These are phyloP conservation scores for Cyaniris semiargus DNA, from an alignment of 2,888 invertebrate genomes.

Conservation along the genomic window DNA sequence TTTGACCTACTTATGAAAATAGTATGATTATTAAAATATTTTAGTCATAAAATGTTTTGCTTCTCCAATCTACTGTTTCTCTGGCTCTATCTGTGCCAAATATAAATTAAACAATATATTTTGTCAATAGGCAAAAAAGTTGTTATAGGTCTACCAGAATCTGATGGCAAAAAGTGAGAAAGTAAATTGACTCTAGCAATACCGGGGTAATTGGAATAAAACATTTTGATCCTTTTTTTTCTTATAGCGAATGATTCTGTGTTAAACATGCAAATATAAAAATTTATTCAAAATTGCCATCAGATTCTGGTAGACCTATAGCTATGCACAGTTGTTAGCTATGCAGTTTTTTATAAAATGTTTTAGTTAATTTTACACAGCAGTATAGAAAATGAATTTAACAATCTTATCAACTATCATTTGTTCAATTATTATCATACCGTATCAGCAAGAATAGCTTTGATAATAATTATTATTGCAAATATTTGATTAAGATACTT, in stretches of 20 bases:
- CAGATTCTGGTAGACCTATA: too few relatives aligned
- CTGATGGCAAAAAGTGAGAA: too few relatives aligned
- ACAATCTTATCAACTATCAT: constrained; percentile 13
- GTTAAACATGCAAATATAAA: too few relatives aligned
- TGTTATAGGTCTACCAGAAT: too few relatives aligned
- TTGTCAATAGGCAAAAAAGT: neutral
- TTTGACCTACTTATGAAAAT: too few relatives aligned
- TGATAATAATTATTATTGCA: neutral
- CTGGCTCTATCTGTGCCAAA: neutral
- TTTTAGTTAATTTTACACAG: neutral
- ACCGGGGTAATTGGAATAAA: too few relatives aligned
- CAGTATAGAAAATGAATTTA: neutral
- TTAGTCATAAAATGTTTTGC: neutral
- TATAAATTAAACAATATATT: too few relatives aligned
- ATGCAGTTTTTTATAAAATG: neutral
- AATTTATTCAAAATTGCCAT: too few relatives aligned
- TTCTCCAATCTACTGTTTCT: neutral
- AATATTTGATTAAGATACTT: neutral
- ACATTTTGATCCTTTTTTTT: too few relatives aligned
- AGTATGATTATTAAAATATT: neutral
- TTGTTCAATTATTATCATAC: neutral
- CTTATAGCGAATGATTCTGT: too few relatives aligned
- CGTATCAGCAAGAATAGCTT: neutral
- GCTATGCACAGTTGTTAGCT: too few relatives aligned
- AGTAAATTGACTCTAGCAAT: too few relatives aligned